These are phyloP conservation scores for Stercorarius parasiticus DNA, from an alignment of 2,113 vertebrate genomes.

Conservation along the genomic window DNA sequence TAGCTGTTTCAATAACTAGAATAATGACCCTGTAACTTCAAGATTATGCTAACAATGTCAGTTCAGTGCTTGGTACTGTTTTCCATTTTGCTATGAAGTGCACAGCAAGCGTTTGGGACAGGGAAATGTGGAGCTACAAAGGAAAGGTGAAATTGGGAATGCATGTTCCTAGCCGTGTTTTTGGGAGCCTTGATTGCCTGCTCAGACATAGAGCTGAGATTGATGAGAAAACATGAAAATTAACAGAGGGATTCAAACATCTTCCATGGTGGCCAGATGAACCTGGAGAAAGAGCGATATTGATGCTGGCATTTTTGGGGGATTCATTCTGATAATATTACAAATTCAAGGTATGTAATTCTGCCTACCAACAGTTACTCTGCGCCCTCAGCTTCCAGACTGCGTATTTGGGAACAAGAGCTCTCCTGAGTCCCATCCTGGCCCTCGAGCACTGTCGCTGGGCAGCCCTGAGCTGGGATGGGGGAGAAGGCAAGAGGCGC, in stretches of 20 bases:
- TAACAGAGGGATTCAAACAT: not conserved
- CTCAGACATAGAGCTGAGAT: not conserved
- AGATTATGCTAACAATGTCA: accelerated
- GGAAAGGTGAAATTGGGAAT: not conserved
- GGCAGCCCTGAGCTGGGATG: not conserved
- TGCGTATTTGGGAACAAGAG: accelerated
- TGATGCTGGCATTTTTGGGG: not conserved
- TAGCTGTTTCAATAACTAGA: not conserved
- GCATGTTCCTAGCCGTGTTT: not conserved
- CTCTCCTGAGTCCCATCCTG: not conserved
- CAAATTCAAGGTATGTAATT: not conserved
- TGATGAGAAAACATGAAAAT: not conserved
- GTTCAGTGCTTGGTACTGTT: accelerated
- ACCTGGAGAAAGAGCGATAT: accelerated
- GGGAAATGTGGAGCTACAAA: not conserved
- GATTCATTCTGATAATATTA: not conserved
- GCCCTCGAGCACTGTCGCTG: not conserved
- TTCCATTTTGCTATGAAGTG: not conserved
- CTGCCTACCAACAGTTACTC: not conserved
- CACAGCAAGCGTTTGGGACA: too few relatives aligned
- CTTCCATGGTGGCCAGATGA: not conserved
- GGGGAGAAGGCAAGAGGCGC: accelerated
- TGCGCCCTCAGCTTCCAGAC: not conserved
- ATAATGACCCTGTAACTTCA: not conserved
- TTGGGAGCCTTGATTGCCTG: not conserved